A percentile compares a stretch with the other conserved stretches of the same genome.
phyloP scores from a whole-genome alignment of 2,888 invertebrate genomes.

The Eristalis tenax region DNA sequence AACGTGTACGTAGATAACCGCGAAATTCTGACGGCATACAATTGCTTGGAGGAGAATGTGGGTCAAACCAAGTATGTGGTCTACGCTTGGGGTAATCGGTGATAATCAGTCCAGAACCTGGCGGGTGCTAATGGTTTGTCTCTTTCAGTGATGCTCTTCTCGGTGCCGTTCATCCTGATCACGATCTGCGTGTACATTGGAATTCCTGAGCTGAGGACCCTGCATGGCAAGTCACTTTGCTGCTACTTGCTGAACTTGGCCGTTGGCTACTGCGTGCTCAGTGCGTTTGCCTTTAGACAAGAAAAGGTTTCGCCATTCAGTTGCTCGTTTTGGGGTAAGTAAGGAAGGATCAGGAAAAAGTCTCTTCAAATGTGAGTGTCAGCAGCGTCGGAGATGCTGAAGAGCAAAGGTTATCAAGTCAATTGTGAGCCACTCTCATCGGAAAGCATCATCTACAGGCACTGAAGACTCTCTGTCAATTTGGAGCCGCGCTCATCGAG shows the following conservation, averaged over 20 bases:
- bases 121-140: constrained; percentile 19
- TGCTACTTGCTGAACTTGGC: constrained; percentile 87
- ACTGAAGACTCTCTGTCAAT: too few species aligned
- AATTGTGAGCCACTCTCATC: too few species aligned
- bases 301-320: constrained; percentile 58
- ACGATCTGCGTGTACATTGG: constrained; percentile 88
- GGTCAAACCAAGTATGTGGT: constrained; percentile 75
- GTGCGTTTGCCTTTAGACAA: constrained; percentile 72
- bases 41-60: constrained; percentile 73
- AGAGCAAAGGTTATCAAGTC: too few species aligned
- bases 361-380: too few species aligned
- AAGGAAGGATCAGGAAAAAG: not conserved
- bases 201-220: constrained; percentile 87
- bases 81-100: constrained; percentile 76
- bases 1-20: constrained; percentile 73
- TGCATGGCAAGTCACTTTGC: constrained; percentile 90
- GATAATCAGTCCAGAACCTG: not conserved
- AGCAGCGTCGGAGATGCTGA: too few species aligned
- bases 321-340: constrained; percentile 76
- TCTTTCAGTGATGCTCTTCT: constrained; percentile 86
- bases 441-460: too few species aligned
- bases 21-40: constrained; percentile 76
- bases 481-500: too few species aligned
- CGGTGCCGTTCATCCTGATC: constrained; percentile 87
- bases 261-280: constrained; percentile 85